Evolutionary conservation across 1,140 invertebrate species (phyloP).

Genomic region (Drosophila tsacasi): DNA sequence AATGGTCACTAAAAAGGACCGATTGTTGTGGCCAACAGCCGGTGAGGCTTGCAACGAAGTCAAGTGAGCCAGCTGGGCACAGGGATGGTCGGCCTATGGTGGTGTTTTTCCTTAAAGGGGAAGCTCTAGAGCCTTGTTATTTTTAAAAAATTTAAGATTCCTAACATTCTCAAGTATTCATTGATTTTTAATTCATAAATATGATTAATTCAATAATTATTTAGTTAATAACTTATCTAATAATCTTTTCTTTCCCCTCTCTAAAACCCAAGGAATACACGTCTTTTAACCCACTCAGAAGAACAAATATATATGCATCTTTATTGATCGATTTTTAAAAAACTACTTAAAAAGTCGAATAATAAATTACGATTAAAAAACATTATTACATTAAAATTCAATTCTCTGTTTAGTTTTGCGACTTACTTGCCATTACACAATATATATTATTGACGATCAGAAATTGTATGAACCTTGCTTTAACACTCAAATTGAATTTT

Average conservation of each 20-base stretch:
- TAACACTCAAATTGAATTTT: slow-evolving; percentile 68
- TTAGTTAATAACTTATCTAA: too few relatives aligned
- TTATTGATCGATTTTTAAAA: slow-evolving; percentile 76
- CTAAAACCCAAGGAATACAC: neutral
- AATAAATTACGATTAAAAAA: slow-evolving; percentile 67
- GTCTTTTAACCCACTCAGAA: slow-evolving; percentile 78
- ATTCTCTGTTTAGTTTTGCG: slow-evolving; percentile 47
- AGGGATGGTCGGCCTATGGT: slow-evolving; percentile 5
- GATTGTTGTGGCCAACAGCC: slow-evolving; percentile 52
- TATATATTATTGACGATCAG: slow-evolving; percentile 46
- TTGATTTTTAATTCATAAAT: neutral
- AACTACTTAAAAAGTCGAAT: slow-evolving; percentile 75
- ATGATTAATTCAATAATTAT: too few relatives aligned
- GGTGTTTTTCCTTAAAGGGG: slow-evolving; percentile 9
- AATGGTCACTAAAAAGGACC: slow-evolving; percentile 58
- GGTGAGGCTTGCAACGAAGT: slow-evolving; percentile 22
- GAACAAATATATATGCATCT: slow-evolving; percentile 81
- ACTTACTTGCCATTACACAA: slow-evolving; percentile 40
- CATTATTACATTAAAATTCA: slow-evolving; percentile 57
- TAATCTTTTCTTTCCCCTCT: neutral
- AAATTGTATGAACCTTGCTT: slow-evolving; percentile 67
- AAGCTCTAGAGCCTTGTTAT: slow-evolving; percentile 12
- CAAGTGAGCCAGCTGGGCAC: slow-evolving; percentile 26
- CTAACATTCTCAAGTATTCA: too few relatives aligned
- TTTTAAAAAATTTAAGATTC: neutral